Evolutionary conservation across 2,113 vertebrate species (phyloP), one percentile per base, ranked within the genome.

Genomic region (Labeo catla): DNA sequence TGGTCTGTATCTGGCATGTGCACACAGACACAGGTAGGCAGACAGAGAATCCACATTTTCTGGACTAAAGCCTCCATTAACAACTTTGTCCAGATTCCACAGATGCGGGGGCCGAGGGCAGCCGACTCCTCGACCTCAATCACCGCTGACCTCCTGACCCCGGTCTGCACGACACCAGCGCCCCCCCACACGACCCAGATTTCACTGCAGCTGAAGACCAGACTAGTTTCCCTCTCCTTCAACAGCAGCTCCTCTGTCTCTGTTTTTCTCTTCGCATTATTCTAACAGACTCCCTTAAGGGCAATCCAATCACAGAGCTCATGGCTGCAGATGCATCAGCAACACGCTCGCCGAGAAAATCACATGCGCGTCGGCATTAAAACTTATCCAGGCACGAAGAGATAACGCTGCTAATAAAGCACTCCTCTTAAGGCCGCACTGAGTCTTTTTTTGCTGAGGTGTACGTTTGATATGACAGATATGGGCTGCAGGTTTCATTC

Each of bases 101-200:
- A 52, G 86, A 78, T 28, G 21, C 36, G 45, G 66, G 68, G 77
- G 70, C 70, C 13, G 49, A 61, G 59, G 50, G 70, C 49, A 11
- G 19, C 74, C 28, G 57, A 89, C 65, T 76, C 78, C 11, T 19
- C 12, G 68, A 87, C 87, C 87, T 77, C 85, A 79, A 76, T 79
- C 43, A 76, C 82, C n/a, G 16, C 43, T 87, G 85, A 85, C 74
- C 85, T 81, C 50, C 3, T 82, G 45, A 88, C 78, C 89, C 59
- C 13, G 4, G 52, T 21, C 49, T 34, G 23, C 8, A 47, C 59
- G 66, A 90, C 77, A 12, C 66, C 74, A 49, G 61, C 43, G 73
- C 72, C 87, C 52, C 47, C 52, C 3, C 43, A 45, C 36, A 36
- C n/a, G 36, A 23, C 84, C 65, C 28, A 47, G 34, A 79, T 66